Evolutionary conservation across 1,140 invertebrate genomes (phyloP), one percentile per base, ranked within the genome.

Genomic region (Brachionus koreanus): DNA sequence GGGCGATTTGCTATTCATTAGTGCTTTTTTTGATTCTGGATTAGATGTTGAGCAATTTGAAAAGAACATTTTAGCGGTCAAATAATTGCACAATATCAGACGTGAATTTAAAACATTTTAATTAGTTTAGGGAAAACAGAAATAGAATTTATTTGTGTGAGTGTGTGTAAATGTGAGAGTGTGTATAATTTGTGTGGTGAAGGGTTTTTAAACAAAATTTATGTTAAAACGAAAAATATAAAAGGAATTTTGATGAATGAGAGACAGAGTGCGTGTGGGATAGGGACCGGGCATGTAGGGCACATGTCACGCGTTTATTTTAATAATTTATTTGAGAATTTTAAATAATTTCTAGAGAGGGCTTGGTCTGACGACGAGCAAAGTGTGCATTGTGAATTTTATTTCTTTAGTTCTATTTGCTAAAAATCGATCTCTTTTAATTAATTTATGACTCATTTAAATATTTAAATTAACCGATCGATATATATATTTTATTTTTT

Each of bases 321-420:
- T 57, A 57, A 57, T 57, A 57, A 57, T 57, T 57, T 57, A 57
- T 57, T 57, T 57, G 49, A 16, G 49, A 57, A 57, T 57, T 57
- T 57, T 57, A 25, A 57, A 57, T 57, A 57, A 57, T 57, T 57
- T 9, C 16, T 9, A 57, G n/a, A 19, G 49, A 57, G 9, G 49
- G 49, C 16, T 57, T 52, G 19, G 49, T 52, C 5, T 23, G n/a
- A 4, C 4, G n/a, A 16, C 5, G 49, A 57, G 49, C 19, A 7
- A 19, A 23, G 49, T 25, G 49, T 16, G 49, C 49, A 25, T 57
- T 23, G 49, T 57, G 49, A 23, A 57, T 23, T 57, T 7, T 57
- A 23, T 23, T 9, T 57, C 19, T 57, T 19, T 52, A 16, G 13
- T 57, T 57, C 49, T 16, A 57, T 23, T 57, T 5, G 16, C 9